A percentile compares a stretch with the other conserved stretches of the same genome.
Conservation (phyloP, 2,797 vertebrate species). For the Crocodylus rhombifer region DNA sequence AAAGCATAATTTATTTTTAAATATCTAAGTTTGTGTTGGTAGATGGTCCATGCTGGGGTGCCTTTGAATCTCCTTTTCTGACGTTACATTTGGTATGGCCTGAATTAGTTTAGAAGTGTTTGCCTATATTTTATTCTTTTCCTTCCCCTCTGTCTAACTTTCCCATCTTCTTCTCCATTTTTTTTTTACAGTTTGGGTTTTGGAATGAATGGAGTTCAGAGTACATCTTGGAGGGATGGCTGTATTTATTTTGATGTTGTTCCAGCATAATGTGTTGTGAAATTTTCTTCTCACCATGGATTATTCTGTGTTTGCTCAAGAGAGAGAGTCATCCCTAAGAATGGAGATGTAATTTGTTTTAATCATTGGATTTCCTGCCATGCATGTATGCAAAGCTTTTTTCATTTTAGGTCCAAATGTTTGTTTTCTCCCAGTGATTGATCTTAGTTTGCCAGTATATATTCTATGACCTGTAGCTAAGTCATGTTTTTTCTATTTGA, state of each 20-base stretch:
- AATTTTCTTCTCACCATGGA: not conserved
- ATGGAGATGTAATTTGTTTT: conserved; percentile 39
- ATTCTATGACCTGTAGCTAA: not conserved
- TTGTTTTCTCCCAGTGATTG: not conserved
- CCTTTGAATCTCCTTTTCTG: not conserved
- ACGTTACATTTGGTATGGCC: not conserved
- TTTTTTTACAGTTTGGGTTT: not conserved
- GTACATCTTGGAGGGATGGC: not conserved
- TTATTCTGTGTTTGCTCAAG: conserved; percentile 25
- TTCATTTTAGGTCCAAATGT: conserved; percentile 27
- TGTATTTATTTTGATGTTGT: conserved; percentile 7
- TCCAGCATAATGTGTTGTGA: not conserved
- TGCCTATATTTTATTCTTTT: not conserved
- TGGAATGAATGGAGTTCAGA: conserved; percentile 7
- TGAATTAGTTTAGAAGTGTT: not conserved
- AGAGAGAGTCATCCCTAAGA: not conserved
- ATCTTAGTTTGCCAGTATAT: conserved; percentile 13
- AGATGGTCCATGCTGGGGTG: not conserved
- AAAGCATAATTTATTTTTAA: not conserved
- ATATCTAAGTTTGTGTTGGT: not conserved
- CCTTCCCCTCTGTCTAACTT: fast-evolving
- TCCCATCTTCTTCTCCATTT: not conserved
- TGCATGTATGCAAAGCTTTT: not conserved
- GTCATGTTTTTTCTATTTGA: not conserved
- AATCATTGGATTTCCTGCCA: conserved; percentile 7